Percentiles rank a stretch among this genome's conserved stretches.
Conservation (phyloP, 2,797 vertebrate genomes). For the Lophius americanus region DNA sequence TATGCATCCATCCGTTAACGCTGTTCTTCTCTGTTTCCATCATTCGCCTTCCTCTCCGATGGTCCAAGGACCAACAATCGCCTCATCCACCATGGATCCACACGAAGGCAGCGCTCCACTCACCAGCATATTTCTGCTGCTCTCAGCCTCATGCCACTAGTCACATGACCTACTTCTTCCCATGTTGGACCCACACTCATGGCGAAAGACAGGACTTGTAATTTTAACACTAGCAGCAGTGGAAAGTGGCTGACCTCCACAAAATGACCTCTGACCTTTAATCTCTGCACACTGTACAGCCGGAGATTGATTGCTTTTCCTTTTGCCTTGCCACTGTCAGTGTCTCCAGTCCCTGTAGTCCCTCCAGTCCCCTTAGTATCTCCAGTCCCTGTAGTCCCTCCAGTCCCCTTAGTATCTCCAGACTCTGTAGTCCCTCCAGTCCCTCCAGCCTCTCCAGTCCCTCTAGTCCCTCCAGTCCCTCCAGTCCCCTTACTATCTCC, state of each 20-base stretch:
- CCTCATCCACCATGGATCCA: slow-evolving; percentile 24
- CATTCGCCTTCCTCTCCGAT: slow-evolving; percentile 22
- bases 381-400: too few species aligned
- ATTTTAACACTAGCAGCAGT: slow-evolving; percentile 25
- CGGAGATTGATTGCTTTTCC: slow-evolving; percentile 24
- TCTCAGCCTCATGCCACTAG: neutral
- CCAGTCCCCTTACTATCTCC: too few species aligned
- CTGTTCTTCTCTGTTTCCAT: slow-evolving; percentile 11
- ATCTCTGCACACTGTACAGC: slow-evolving; percentile 42
- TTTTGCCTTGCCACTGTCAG: slow-evolving; percentile 30
- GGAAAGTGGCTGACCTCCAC: slow-evolving; percentile 28
- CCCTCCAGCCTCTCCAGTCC: too few species aligned
- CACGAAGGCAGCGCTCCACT: slow-evolving; percentile 4
- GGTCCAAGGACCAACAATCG: neutral
- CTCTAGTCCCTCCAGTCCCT: too few species aligned
- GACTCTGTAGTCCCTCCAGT: too few species aligned
- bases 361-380: too few species aligned
- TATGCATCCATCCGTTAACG: slow-evolving; percentile 8
- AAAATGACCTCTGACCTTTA: slow-evolving; percentile 51
- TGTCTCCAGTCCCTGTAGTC: neutral
- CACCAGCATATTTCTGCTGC: slow-evolving; percentile 10
- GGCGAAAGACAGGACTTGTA: slow-evolving; percentile 6
- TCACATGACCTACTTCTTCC: too few species aligned
- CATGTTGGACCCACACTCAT: neutral
- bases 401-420: too few species aligned